Evolutionary conservation across 2,888 invertebrate genomes (phyloP).

Genomic region (Koerneria pararmatus): DNA sequence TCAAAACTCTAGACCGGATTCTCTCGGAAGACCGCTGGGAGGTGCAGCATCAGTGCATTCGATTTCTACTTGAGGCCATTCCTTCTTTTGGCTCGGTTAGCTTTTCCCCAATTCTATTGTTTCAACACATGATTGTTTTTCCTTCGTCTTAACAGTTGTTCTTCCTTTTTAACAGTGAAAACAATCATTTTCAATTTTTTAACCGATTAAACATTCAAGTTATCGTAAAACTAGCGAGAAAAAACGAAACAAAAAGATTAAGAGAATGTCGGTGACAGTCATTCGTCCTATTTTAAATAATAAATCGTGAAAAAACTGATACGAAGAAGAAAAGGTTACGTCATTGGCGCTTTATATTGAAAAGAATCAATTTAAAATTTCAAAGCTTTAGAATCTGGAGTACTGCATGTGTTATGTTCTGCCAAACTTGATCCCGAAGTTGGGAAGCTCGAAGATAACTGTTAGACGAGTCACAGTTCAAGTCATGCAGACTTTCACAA

Average conservation of each 20-base stretch:
- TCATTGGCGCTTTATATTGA: background rate
- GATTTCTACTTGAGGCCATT: slow-evolving; percentile 49
- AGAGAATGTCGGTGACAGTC: no score
- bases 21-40: slow-evolving; percentile 63
- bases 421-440: slow-evolving; percentile 60
- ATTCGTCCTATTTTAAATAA: no score
- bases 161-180: no score
- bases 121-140: no score
- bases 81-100: slow-evolving; percentile 60
- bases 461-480: slow-evolving; percentile 57
- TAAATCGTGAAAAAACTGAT: no score
- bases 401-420: slow-evolving; percentile 58
- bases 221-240: no score
- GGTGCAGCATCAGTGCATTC: slow-evolving; percentile 62
- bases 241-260: no score
- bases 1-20: slow-evolving; percentile 61
- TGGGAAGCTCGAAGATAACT: slow-evolving; percentile 49
- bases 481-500: slow-evolving; percentile 60
- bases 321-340: no score
- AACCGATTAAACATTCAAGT: no score
- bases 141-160: no score
- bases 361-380: background rate
- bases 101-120: slow-evolving; percentile 37
- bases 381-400: slow-evolving; percentile 61
- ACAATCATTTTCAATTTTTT: no score